phyloP scores from a whole-genome alignment of 2,888 invertebrate species.

The Ypsolopha scabrella region DNA sequence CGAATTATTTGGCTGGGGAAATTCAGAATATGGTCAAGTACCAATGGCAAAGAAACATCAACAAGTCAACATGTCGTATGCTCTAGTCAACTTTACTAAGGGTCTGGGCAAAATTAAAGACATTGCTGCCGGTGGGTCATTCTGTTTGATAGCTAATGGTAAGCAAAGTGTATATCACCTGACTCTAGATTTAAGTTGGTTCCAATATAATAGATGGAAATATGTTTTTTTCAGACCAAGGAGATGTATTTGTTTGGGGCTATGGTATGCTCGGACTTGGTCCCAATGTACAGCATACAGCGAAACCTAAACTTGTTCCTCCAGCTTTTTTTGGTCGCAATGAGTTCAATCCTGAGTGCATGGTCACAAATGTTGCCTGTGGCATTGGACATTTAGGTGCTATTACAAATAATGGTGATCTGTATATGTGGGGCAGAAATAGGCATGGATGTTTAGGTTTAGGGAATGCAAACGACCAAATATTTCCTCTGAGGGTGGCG shows the following conservation, averaged over 20 bases:
- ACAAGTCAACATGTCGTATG: conserved; percentile 80
- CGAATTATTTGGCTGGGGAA: conserved; percentile 97
- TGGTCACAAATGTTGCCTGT: conserved; percentile 75
- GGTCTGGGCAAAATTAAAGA: conserved; percentile 82
- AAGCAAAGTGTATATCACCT: background rate
- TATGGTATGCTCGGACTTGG: conserved; percentile 93
- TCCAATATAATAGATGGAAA: background rate
- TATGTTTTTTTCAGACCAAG: conserved; percentile 70
- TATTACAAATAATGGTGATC: conserved; percentile 83
- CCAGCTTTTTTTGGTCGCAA: conserved; percentile 87
- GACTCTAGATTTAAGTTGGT: background rate
- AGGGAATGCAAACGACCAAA: conserved; percentile 84
- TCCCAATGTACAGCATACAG: conserved; percentile 76
- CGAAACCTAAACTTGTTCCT: conserved; percentile 80
- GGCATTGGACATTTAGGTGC: conserved; percentile 84
- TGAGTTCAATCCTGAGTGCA: conserved; percentile 79
- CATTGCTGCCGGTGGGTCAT: conserved; percentile 88
- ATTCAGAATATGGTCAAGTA: conserved; percentile 93
- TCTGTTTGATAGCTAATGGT: conserved; percentile 88
- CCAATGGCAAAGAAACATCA: conserved; percentile 62
- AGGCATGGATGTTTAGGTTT: conserved; percentile 86
- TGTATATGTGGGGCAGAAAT: conserved; percentile 95
- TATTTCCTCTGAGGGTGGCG: conserved; percentile 87
- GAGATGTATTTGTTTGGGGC: conserved; percentile 94
- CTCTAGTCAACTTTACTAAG: conserved; percentile 70